Conservation (phyloP, 2,888 invertebrate genomes). For the Tridacna crocea region DNA sequence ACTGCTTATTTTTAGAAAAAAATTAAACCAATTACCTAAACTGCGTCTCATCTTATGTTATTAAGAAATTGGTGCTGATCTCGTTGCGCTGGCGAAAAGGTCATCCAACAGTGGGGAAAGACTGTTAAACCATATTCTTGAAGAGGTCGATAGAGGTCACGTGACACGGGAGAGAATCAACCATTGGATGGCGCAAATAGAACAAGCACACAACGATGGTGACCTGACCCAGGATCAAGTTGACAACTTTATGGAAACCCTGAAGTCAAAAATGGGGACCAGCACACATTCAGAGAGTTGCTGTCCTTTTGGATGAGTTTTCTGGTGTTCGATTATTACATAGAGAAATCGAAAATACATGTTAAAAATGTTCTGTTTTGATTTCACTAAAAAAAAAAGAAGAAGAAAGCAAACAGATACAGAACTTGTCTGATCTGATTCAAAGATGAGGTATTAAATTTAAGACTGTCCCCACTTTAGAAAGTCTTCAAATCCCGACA, state of each 20-base stretch:
- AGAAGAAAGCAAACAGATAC: too few species aligned
- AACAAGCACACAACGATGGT: slow-evolving; percentile 3
- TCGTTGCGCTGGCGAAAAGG: background rate
- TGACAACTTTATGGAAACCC: background rate
- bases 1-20: too few species aligned
- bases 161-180: slow-evolving; percentile 30
- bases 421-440: too few species aligned
- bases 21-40: too few species aligned
- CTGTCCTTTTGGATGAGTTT: slow-evolving; percentile 14
- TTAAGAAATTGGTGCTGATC: background rate
- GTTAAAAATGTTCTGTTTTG: too few species aligned
- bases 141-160: slow-evolving; percentile 36
- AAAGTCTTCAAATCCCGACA: too few species aligned
- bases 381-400: too few species aligned
- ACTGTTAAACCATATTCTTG: slow-evolving; percentile 23
- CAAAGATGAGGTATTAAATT: too few species aligned
- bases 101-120: slow-evolving; percentile 5
- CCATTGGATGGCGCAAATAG: slow-evolving; percentile 29
- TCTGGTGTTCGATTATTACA: background rate
- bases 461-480: too few species aligned
- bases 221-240: slow-evolving; percentile 17
- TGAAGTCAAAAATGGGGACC: background rate
- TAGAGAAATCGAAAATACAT: too few species aligned
- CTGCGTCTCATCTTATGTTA: background rate
- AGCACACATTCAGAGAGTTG: background rate